Percentiles rank a stretch among this genome's conserved stretches.
phyloP scores from a whole-genome alignment of 1,140 invertebrate species.

The Tribolium madens region DNA sequence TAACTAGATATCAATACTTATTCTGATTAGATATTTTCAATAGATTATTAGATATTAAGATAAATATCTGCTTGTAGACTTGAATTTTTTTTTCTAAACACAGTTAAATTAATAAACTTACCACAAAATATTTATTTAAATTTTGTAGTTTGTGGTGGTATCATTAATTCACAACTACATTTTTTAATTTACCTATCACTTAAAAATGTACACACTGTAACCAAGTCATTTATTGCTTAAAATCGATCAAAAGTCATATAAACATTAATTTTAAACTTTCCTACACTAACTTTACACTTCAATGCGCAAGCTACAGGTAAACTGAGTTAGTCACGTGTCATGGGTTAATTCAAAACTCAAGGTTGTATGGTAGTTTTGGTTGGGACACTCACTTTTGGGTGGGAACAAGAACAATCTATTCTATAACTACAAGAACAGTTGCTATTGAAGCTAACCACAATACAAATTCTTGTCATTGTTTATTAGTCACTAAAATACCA shows the following conservation, averaged over 20 bases:
- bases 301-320: conserved; percentile 10
- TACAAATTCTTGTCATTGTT: not conserved
- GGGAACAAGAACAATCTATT: not conserved
- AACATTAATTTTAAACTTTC: conserved; percentile 1
- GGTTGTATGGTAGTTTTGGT: not conserved
- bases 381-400: not conserved
- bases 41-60: too few species aligned
- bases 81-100: too few species aligned
- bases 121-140: too few species aligned
- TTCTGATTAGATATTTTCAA: too few species aligned
- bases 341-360: conserved; percentile 1
- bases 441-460: not conserved
- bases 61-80: too few species aligned
- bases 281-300: conserved; percentile 6
- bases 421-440: not conserved
- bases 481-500: not conserved
- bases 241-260: not conserved
- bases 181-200: too few species aligned
- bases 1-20: too few species aligned
- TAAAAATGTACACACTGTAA: not conserved
- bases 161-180: too few species aligned
- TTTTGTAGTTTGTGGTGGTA: too few species aligned
- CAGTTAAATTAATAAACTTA: too few species aligned
- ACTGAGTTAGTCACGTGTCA: conserved; percentile 5
- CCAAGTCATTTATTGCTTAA: not conserved